Evolutionary conservation across 2,888 invertebrate genomes (phyloP).

Genomic region (Limenitis arthemis): DNA sequence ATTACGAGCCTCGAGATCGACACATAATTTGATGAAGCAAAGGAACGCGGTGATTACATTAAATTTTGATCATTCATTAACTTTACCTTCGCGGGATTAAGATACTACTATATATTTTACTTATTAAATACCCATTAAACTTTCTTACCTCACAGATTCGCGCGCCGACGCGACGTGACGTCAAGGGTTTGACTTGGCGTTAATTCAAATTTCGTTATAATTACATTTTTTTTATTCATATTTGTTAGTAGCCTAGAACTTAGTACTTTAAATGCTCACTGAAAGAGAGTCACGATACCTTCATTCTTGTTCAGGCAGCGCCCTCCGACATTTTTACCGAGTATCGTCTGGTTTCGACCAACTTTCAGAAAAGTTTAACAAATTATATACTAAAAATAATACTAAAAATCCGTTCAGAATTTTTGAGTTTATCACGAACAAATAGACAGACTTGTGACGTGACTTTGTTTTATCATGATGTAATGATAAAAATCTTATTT

Average conservation of each 20-base stretch:
- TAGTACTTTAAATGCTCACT: too few species aligned
- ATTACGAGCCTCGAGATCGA: slow-evolving; percentile 45
- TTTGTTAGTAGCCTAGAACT: neutral
- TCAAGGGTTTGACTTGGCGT: neutral
- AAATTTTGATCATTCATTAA: slow-evolving; percentile 26
- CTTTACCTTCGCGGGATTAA: slow-evolving; percentile 10
- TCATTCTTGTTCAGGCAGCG: too few species aligned
- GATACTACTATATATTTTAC: slow-evolving; percentile 3
- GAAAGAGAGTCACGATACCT: too few species aligned
- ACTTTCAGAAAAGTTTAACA: too few species aligned
- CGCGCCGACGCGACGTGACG: neutral
- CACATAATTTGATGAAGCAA: slow-evolving; percentile 52
- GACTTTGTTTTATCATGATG: too few species aligned
- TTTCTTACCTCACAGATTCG: neutral
- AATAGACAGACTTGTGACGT: too few species aligned
- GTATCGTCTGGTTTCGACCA: too few species aligned
- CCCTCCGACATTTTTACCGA: too few species aligned
- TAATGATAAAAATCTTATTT: too few species aligned
- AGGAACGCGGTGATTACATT: slow-evolving; percentile 23
- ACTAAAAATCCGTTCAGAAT: too few species aligned
- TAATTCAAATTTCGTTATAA: neutral
- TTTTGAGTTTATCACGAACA: too few species aligned
- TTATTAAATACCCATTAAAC: neutral
- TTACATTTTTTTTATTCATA: neutral
- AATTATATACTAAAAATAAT: too few species aligned